Conservation (phyloP, 2,888 invertebrate species). For the Lymantria dispar region DNA sequence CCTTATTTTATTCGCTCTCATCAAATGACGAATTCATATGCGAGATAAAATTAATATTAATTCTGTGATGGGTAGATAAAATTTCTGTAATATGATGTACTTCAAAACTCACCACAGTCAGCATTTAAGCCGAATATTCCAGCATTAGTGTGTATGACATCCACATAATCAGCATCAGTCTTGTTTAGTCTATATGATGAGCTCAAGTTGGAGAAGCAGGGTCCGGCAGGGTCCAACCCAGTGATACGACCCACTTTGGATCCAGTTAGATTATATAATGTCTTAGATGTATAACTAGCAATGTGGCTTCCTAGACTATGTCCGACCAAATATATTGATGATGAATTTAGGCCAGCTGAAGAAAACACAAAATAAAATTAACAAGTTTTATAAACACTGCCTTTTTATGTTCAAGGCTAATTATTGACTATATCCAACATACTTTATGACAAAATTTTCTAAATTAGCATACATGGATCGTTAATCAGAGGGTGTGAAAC, state of each 20-base stretch:
- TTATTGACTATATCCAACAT: too few relatives aligned
- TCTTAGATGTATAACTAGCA: slow-evolving; percentile 63
- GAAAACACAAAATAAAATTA: not conserved
- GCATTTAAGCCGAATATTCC: slow-evolving; percentile 50
- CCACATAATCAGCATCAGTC: not conserved
- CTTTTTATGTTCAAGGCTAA: too few relatives aligned
- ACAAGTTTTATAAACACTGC: too few relatives aligned
- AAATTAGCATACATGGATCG: too few relatives aligned
- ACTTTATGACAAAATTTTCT: too few relatives aligned
- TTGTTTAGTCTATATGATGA: slow-evolving; percentile 36
- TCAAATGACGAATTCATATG: too few relatives aligned
- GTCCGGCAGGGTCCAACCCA: slow-evolving; percentile 35
- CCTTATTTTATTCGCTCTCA: too few relatives aligned
- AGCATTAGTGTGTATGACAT: slow-evolving; percentile 3
- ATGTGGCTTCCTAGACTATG: slow-evolving; percentile 74
- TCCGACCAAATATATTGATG: slow-evolving; percentile 60
- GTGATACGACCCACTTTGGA: slow-evolving; percentile 54
- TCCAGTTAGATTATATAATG: slow-evolving; percentile 51
- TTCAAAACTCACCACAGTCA: not conserved
- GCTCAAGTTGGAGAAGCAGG: slow-evolving; percentile 63
- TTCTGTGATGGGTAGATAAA: too few relatives aligned
- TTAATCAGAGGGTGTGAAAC: too few relatives aligned
- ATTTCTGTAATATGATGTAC: too few relatives aligned
- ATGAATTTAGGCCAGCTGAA: slow-evolving; percentile 53
- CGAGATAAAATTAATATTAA: too few relatives aligned